Percentiles rank a stretch among this genome's conserved stretches.
Conservation (phyloP, 2,797 vertebrate genomes). For the Cirrhinus mrigala region DNA sequence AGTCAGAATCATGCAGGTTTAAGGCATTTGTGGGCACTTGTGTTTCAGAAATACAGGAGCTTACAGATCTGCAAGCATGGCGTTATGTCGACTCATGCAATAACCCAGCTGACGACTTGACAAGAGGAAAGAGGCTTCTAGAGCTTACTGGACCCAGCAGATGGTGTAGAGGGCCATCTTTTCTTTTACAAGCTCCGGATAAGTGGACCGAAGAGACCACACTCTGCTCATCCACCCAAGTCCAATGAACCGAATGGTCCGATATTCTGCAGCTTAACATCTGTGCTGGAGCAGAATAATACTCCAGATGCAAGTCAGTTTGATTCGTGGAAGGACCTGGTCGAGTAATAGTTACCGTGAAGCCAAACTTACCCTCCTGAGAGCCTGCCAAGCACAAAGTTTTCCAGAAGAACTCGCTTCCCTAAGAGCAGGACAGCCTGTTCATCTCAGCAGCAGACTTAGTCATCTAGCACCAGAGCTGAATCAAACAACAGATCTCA, state of each 20-base stretch:
- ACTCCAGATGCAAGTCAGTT: not conserved
- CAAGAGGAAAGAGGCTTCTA: not conserved
- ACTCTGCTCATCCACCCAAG: not conserved
- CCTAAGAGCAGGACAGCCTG: not conserved
- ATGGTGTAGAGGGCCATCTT: not conserved
- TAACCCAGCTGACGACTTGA: not conserved
- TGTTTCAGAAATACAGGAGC: not conserved
- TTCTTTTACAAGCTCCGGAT: not conserved
- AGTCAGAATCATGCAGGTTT: not conserved
- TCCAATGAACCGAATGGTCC: not conserved
- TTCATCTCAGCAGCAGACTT: slow-evolving; percentile 19
- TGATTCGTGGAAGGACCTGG: not conserved
- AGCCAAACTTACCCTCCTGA: not conserved
- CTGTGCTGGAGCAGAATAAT: not conserved
- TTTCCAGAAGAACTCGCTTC: not conserved
- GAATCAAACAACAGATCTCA: no score
- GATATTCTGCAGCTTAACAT: not conserved
- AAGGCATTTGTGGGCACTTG: not conserved
- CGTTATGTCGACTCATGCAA: not conserved
- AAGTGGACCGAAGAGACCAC: not conserved
- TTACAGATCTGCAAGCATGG: not conserved
- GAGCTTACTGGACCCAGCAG: not conserved
- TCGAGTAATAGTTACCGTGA: not conserved
- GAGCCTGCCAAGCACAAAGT: not conserved
- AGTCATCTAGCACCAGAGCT: not conserved